Conservation (phyloP, 2,113 vertebrate genomes). For the Odontesthes bonariensis region DNA sequence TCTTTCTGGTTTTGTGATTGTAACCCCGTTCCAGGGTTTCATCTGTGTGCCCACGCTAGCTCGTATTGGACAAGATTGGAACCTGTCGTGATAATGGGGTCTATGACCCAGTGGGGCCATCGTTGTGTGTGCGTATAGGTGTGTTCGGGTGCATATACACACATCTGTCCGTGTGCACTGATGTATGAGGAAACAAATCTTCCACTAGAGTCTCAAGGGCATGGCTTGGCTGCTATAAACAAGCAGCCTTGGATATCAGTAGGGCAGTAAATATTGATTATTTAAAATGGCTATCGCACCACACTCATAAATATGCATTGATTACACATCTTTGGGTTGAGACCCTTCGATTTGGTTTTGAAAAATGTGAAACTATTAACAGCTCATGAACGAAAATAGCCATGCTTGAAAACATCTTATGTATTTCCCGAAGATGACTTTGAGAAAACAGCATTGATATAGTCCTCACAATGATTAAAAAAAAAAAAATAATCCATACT, state of each 20-base stretch:
- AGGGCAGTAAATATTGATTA: conserved; percentile 69
- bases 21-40: conserved; percentile 48
- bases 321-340: conserved; percentile 64
- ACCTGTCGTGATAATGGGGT: conserved; percentile 74
- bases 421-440: conserved; percentile 7
- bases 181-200: conserved; percentile 52
- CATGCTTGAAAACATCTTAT: background rate
- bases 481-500: background rate
- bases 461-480: background rate
- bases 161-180: conserved; percentile 31
- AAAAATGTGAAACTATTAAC: conserved; percentile 55
- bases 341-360: conserved; percentile 60
- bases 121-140: conserved; percentile 24
- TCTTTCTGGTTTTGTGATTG: conserved; percentile 56
- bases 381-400: conserved; percentile 25
- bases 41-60: conserved; percentile 46
- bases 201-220: conserved; percentile 65
- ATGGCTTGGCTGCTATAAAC: conserved; percentile 59
- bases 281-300: conserved; percentile 65
- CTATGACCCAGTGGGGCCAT: conserved; percentile 60
- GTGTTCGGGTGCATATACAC: conserved; percentile 41
- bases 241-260: conserved; percentile 61
- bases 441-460: conserved; percentile 9
- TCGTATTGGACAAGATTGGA: conserved; percentile 76
- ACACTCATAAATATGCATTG: conserved; percentile 73